phyloP scores from a whole-genome alignment of 2,113 vertebrate species.

The Arizona elegans region DNA sequence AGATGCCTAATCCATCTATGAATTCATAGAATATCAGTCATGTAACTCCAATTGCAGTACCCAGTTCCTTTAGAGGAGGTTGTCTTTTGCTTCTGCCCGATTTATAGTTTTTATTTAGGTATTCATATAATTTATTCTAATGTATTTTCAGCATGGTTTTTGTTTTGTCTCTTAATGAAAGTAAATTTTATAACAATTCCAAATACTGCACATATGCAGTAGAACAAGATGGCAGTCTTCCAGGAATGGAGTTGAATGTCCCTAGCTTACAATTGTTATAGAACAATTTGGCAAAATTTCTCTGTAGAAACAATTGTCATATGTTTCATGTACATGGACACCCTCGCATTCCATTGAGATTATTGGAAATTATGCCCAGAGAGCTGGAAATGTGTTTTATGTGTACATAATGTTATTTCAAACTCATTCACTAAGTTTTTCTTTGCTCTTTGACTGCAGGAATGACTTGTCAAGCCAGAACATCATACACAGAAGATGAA shows the following conservation, averaged over 20 bases:
- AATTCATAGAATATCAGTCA: background rate
- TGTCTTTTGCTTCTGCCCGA: background rate
- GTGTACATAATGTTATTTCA: background rate
- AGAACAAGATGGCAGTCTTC: background rate
- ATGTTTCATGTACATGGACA: background rate
- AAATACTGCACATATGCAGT: background rate
- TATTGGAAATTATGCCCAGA: background rate
- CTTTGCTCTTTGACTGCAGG: constrained; percentile 70
- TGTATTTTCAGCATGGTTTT: background rate
- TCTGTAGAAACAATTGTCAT: background rate
- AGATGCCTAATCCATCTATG: background rate
- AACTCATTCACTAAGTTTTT: background rate
- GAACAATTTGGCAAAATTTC: background rate
- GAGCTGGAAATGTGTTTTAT: background rate
- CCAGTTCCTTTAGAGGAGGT: background rate
- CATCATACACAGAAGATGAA: constrained; percentile 97
- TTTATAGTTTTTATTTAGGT: background rate
- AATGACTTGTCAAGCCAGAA: constrained; percentile 98
- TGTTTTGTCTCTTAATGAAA: background rate
- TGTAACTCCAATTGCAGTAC: background rate
- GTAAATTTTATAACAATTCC: background rate
- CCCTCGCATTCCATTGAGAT: background rate
- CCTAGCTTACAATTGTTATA: background rate
- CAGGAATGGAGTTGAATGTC: background rate
- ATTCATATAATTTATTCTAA: background rate